Base-by-base conservation (phyloP, 92 coral and sea anemone genomes). In the Pocillopora meandrina region DNA sequence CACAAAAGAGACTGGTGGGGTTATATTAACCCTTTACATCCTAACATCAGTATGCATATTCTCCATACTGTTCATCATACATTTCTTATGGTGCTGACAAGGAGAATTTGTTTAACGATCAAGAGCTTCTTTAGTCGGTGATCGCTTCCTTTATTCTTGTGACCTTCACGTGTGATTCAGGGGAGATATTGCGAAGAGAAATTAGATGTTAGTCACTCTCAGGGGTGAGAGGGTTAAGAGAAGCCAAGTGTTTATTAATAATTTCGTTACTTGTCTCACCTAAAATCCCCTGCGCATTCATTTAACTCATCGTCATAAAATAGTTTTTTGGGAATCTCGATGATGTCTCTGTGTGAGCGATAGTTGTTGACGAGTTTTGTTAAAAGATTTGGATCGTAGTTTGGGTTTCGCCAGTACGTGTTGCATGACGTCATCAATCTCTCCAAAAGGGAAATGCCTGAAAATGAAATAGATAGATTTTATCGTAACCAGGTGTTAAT, bases 321-420 rank as follows among this genome's bases (percentile, higher is more conserved):
- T 72, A 90, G 80, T 82, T 81, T 49, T 68, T 93, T 93, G 33
- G 96, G 96, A 79, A 93, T 82, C 81, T 90, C 93, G 33, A 95
- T 92, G 71, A 95, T 95, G 52, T 34, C 76, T 80, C 56, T 83
- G 84, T 95, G 98, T 9, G 98, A 95, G 52, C 98, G 93, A 71
- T 95, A 95, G 86, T 95, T 95, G 89, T 93, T 93, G 60, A 95
- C 87, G 1, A 95, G 85, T 61, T 95, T 95, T 31, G 96, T 95
- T 64, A 95, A 82, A 71, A 90, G 81, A 14, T 70, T 76, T 21
- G 77, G 73, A 67, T 82, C 70, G 88, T 93, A 93, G 10, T 11
- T 61, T 47, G 78, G 19, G 34, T 64, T 80, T 8, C 93, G 93
- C 16, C 61, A 34, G 82, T 93, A 93, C n/a, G 89, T 86, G 52